These are phyloP conservation scores for Streptopelia turtur DNA, from an alignment of 2,797 vertebrate genomes.

Conservation along the genomic window DNA sequence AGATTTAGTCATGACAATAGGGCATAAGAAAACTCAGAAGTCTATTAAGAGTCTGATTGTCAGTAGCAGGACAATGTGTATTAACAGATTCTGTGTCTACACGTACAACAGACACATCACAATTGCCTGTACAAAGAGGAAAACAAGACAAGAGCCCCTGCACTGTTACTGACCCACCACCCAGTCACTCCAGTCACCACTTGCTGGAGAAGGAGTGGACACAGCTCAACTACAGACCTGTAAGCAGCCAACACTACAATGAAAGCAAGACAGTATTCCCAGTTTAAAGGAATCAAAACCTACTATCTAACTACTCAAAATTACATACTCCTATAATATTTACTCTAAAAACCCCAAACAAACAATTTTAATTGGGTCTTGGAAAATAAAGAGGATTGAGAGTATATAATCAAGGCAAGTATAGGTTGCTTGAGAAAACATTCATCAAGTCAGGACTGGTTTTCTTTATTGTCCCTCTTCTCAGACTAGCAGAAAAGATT, in stretches of 20 bases:
- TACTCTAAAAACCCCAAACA: not conserved
- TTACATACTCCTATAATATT: not conserved
- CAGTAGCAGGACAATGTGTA: too few relatives aligned
- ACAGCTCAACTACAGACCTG: not conserved
- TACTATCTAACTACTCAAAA: not conserved
- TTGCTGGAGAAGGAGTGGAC: not conserved
- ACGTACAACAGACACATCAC: not conserved
- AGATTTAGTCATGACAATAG: not conserved
- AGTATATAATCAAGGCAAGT: not conserved
- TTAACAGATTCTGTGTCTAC: fast-evolving
- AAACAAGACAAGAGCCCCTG: not conserved
- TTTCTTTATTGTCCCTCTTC: not conserved
- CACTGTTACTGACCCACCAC: fast-evolving
- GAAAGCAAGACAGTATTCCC: not conserved
- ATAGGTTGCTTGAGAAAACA: not conserved
- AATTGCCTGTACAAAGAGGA: fast-evolving
- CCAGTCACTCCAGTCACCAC: too few relatives aligned
- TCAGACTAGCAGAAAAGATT: not conserved
- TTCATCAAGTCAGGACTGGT: not conserved
- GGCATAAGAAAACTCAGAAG: not conserved
- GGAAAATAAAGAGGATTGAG: not conserved
- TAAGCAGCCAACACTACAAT: not conserved
- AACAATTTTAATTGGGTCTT: not conserved
- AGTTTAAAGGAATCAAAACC: not conserved
- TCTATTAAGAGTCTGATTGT: not conserved